Evolutionary conservation across 2,797 vertebrate genomes (phyloP).

Genomic region (Coregonus suidteri): DNA sequence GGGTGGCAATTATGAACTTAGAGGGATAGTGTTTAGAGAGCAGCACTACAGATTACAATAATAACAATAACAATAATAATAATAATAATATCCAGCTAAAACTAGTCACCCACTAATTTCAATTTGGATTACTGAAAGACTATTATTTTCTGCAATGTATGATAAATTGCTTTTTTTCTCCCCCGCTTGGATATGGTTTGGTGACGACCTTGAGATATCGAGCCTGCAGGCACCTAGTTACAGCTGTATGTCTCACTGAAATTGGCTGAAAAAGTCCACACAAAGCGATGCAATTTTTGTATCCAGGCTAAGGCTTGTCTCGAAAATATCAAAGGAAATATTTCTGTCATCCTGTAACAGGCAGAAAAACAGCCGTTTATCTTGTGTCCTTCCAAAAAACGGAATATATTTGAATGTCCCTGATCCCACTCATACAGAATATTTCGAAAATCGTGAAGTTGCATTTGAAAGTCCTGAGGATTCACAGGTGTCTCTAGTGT

Average conservation of each 20-base stretch:
- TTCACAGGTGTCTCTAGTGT: neutral
- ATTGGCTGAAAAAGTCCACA: constrained; percentile 11
- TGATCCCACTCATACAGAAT: no score
- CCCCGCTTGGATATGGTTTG: constrained; percentile 24
- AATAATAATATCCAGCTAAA: neutral
- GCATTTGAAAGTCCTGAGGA: neutral
- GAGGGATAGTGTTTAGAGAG: constrained; percentile 27
- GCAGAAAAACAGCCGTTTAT: constrained; percentile 31
- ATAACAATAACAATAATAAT: no score
- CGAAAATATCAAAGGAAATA: constrained; percentile 21
- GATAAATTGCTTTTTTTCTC: neutral
- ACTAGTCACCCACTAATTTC: constrained; percentile 17
- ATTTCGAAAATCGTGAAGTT: neutral
- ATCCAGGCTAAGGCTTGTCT: neutral
- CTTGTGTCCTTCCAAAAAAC: neutral
- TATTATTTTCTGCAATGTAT: constrained; percentile 22
- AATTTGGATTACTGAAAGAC: constrained; percentile 42
- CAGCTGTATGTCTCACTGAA: constrained; percentile 4
- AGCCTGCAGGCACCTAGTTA: constrained; percentile 6
- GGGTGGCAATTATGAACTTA: constrained; percentile 46
- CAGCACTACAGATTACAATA: constrained; percentile 23
- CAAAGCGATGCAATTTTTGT: constrained; percentile 4
- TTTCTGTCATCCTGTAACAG: constrained; percentile 12
- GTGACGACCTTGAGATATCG: constrained; percentile 32
- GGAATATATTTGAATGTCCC: neutral